These are phyloP conservation scores for Ariolimax columbianus DNA, from an alignment of 2,888 invertebrate genomes.

Conservation along the genomic window DNA sequence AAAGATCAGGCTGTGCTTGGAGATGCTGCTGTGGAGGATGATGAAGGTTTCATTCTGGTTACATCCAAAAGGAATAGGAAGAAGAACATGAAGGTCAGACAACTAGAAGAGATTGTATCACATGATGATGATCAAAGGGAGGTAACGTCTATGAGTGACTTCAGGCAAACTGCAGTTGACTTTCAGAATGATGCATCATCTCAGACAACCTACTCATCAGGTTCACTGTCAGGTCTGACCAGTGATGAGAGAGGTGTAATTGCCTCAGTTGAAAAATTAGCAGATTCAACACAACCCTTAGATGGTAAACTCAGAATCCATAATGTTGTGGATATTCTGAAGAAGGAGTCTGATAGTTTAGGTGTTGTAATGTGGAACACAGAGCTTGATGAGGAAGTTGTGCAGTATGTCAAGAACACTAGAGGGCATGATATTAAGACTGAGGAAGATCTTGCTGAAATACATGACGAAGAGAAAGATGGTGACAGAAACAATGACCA, in stretches of 20 bases:
- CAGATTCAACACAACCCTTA: neutral
- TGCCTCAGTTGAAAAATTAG: neutral
- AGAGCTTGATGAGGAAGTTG: neutral
- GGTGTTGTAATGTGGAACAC: neutral
- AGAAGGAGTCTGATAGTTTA: neutral
- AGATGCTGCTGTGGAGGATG: neutral
- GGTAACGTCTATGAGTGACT: neutral
- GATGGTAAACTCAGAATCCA: neutral
- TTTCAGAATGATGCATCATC: neutral
- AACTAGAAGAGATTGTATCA: neutral
- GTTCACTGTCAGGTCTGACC: neutral
- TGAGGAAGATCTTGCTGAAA: neutral
- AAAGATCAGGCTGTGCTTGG: neutral
- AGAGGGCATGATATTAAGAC: neutral
- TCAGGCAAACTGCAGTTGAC: neutral
- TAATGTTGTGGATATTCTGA: neutral
- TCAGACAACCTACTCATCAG: neutral
- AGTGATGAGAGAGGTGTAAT: neutral
- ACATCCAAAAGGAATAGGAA: neutral
- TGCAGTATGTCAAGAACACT: neutral
- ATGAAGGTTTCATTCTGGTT: constrained; percentile 17
- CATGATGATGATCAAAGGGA: neutral
- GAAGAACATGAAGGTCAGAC: neutral
- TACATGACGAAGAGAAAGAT: neutral
- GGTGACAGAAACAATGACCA: neutral